These are phyloP conservation scores for Pachycephus smyrnensis DNA, from an alignment of 2,888 invertebrate species.

Conservation along the genomic window DNA sequence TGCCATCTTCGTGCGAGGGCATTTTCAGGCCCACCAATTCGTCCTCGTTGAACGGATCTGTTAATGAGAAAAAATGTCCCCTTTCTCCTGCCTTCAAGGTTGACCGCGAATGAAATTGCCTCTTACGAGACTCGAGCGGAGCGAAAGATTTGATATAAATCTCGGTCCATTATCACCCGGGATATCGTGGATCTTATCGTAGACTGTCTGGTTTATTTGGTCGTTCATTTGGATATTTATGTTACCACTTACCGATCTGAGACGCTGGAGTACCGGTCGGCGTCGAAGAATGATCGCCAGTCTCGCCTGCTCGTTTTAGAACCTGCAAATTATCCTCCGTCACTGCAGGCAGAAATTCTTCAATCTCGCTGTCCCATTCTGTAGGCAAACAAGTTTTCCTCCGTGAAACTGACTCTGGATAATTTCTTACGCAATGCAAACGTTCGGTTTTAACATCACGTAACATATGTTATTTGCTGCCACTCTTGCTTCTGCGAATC, in stretches of 20 bases:
- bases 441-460: slow-evolving; percentile 14
- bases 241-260: slow-evolving; percentile 46
- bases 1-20: slow-evolving; percentile 65
- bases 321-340: slow-evolving; percentile 63
- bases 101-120: neutral
- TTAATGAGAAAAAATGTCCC: neutral
- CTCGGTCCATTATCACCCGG: neutral
- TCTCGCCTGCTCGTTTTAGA: slow-evolving; percentile 62
- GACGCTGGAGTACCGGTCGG: slow-evolving; percentile 51
- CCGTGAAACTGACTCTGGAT: neutral
- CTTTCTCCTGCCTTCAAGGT: neutral
- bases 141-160: neutral
- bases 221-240: neutral
- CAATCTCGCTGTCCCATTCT: slow-evolving; percentile 66
- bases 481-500: neutral
- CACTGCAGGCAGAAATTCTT: slow-evolving; percentile 64
- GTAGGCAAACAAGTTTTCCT: neutral
- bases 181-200: neutral
- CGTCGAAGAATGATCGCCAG: slow-evolving; percentile 60
- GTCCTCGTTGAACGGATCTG: slow-evolving; percentile 60
- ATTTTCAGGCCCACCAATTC: slow-evolving; percentile 55
- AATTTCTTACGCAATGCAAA: slow-evolving; percentile 17
- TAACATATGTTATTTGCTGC: neutral
- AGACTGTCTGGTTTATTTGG: neutral
- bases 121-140: neutral